phyloP scores from a whole-genome alignment of 2,797 vertebrate species.

The Capromys pilorides region DNA sequence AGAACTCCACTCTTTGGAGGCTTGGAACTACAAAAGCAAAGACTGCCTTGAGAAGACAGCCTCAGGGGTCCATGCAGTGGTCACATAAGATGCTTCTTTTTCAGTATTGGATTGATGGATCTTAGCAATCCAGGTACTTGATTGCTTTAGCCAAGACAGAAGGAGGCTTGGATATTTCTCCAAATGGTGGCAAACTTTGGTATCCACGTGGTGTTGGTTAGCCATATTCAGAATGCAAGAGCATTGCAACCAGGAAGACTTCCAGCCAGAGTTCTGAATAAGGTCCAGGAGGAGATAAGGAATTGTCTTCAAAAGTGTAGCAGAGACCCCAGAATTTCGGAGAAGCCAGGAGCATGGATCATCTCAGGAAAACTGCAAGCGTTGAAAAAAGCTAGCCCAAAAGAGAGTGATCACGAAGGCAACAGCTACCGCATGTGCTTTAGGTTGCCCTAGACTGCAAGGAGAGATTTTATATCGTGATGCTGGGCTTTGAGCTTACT shows the following conservation, averaged over 20 bases:
- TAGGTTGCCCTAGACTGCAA: background rate
- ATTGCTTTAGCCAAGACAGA: too few species aligned
- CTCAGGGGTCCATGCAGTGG: background rate
- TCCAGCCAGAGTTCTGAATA: background rate
- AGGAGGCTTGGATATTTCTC: background rate
- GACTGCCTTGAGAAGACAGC: background rate
- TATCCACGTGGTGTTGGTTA: background rate
- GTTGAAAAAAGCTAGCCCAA: background rate
- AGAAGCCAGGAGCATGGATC: background rate
- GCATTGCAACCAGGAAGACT: background rate
- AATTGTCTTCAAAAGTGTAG: background rate
- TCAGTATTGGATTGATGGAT: background rate
- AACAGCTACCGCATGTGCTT: background rate
- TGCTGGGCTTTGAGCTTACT: background rate
- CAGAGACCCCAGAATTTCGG: background rate
- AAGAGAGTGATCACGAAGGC: background rate
- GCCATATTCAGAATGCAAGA: background rate
- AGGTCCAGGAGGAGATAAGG: background rate
- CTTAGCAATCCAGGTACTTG: background rate
- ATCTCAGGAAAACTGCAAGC: background rate
- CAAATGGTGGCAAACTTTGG: background rate
- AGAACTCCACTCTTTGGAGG: background rate
- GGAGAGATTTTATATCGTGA: background rate
- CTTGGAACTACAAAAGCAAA: background rate
- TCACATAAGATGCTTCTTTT: background rate